These are phyloP conservation scores for Chromoteleia sp. DNA, from an alignment of 2,888 invertebrate genomes.

Conservation along the genomic window DNA sequence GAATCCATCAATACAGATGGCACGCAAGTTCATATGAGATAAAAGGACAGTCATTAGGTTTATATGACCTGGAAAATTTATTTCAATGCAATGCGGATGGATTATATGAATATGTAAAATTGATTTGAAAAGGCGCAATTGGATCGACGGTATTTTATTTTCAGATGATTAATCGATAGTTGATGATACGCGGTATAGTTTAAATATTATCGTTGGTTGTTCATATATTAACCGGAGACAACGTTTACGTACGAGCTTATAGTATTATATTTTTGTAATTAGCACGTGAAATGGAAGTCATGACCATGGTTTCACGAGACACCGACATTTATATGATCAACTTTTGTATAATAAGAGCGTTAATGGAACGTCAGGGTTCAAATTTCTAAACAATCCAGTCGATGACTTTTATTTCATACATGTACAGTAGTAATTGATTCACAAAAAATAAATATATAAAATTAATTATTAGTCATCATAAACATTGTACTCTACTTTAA, in stretches of 20 bases:
- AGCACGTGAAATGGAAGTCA: no score
- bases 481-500: no score
- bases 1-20: not conserved
- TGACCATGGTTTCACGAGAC: no score
- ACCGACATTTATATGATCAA: no score
- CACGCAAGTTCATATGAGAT: not conserved
- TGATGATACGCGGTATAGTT: slow-evolving; percentile 14
- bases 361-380: no score
- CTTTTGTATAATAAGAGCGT: no score
- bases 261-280: not conserved
- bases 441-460: no score
- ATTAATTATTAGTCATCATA: no score
- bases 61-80: not conserved
- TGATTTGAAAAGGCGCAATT: slow-evolving; percentile 3
- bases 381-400: no score
- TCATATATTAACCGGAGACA: slow-evolving; percentile 18
- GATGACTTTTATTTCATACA: no score
- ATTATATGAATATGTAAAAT: not conserved
- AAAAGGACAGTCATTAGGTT: not conserved
- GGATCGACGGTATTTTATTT: slow-evolving; percentile 3
- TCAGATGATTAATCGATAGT: slow-evolving; percentile 6
- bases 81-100: no score
- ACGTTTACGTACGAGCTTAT: slow-evolving; percentile 4
- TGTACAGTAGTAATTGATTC: no score
- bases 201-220: slow-evolving; percentile 20